Percentiles rank a stretch among this genome's conserved stretches.
Evolutionary conservation across 2,113 vertebrate genomes (phyloP).

Genomic region (Myotis brandtii): DNA sequence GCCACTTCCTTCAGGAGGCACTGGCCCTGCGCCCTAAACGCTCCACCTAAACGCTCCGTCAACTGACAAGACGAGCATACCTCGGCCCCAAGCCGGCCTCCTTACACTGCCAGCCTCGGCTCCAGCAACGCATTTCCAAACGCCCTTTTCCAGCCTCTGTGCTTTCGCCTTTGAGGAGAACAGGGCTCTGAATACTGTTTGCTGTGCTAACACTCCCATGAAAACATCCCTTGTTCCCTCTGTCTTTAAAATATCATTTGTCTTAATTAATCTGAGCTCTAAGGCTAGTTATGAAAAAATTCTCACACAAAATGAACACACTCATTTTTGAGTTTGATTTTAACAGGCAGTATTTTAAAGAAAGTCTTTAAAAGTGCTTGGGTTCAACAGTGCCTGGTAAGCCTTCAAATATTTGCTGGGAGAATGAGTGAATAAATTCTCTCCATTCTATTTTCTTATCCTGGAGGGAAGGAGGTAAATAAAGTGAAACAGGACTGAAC

Average conservation of each 20-base stretch:
- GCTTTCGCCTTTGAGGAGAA: not conserved
- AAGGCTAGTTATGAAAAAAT: not conserved
- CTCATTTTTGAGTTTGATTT: not conserved
- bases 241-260: slow-evolving; percentile 46
- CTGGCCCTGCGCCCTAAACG: not conserved
- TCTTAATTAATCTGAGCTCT: not conserved
- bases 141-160: not conserved
- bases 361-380: not conserved
- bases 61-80: fast-evolving
- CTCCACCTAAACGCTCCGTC: not conserved
- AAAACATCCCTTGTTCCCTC: not conserved
- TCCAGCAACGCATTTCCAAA: fast-evolving
- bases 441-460: slow-evolving; percentile 65
- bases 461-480: slow-evolving; percentile 70
- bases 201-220: not conserved
- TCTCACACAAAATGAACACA: not conserved
- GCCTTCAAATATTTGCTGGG: slow-evolving; percentile 48
- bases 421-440: slow-evolving; percentile 39
- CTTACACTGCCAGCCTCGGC: fast-evolving
- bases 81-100: not conserved
- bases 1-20: not conserved
- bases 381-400: not conserved
- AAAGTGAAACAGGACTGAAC: slow-evolving; percentile 62
- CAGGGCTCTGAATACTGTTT: not conserved
- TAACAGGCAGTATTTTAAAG: not conserved